phyloP scores from a whole-genome alignment of 1,140 invertebrate genomes.

The Andricus grossulariae region DNA sequence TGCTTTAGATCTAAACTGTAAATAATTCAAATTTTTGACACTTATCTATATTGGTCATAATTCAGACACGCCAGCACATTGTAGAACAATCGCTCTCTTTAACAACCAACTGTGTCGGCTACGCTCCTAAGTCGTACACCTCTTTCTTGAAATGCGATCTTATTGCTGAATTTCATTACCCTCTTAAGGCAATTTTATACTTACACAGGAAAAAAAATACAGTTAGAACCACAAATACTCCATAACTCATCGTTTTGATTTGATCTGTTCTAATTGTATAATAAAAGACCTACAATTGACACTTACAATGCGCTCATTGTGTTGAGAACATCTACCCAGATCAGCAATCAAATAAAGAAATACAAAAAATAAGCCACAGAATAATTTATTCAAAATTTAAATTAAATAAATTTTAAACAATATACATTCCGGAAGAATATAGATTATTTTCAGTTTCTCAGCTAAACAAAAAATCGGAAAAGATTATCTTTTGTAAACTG shows the following conservation, averaged over 20 bases:
- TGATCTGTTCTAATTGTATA: too few relatives aligned
- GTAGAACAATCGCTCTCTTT: constrained; percentile 55
- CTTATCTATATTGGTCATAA: neutral
- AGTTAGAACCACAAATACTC: constrained; percentile 42
- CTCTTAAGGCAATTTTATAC: constrained; percentile 44
- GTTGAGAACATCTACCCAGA: too few relatives aligned
- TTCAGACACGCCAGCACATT: constrained; percentile 35
- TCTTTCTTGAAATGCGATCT: constrained; percentile 49
- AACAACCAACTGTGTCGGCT: constrained; percentile 58
- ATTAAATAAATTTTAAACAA: too few relatives aligned
- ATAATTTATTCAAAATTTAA: too few relatives aligned
- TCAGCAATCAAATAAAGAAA: too few relatives aligned
- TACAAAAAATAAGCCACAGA: too few relatives aligned
- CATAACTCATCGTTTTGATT: neutral
- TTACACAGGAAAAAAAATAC: constrained; percentile 28
- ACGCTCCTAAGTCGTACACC: constrained; percentile 56
- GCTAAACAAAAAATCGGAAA: too few relatives aligned
- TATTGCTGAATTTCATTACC: constrained; percentile 39
- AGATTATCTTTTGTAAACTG: neutral
- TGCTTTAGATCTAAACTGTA: neutral
- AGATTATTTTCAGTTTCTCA: too few relatives aligned
- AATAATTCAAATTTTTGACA: constrained; percentile 27
- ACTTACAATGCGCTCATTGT: too few relatives aligned
- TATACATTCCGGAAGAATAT: too few relatives aligned
- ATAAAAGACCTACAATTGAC: too few relatives aligned